phyloP scores from a whole-genome alignment of 2,888 invertebrate species.

The Eudasyphora cyanicolor region DNA sequence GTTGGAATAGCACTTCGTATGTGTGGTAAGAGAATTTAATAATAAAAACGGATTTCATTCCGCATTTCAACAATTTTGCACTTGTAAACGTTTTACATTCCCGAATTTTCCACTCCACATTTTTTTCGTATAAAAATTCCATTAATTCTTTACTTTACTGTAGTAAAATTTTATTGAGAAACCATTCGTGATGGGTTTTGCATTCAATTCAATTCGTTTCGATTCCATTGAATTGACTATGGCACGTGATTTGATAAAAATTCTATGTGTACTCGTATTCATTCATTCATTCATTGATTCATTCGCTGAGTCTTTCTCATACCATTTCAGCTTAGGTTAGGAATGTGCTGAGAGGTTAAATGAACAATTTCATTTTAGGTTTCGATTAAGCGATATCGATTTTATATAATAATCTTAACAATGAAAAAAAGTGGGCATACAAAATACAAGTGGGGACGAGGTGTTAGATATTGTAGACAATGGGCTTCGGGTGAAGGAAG shows the following conservation, averaged over 20 bases:
- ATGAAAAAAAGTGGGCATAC: too few relatives aligned
- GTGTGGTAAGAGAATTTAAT: background rate
- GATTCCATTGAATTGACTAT: background rate
- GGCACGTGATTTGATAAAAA: slow-evolving; percentile 18
- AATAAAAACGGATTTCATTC: background rate
- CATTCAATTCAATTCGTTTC: slow-evolving; percentile 7
- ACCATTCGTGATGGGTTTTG: background rate
- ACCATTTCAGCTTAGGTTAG: background rate
- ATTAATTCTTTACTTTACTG: background rate
- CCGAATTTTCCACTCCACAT: background rate
- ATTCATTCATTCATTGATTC: too few relatives aligned
- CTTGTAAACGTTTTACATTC: background rate
- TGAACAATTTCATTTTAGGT: background rate
- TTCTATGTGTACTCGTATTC: background rate
- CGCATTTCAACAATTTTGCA: too few relatives aligned
- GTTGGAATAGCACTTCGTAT: too few relatives aligned
- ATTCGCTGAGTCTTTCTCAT: too few relatives aligned
- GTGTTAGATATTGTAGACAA: too few relatives aligned
- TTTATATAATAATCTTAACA: background rate
- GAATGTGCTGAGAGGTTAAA: background rate
- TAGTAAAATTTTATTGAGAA: slow-evolving; percentile 5
- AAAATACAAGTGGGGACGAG: too few relatives aligned
- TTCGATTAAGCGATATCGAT: background rate
- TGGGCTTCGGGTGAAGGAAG: too few relatives aligned
- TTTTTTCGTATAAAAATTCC: background rate